phyloP scores from a whole-genome alignment of 2,888 invertebrate species.

The Myathropa florea region DNA sequence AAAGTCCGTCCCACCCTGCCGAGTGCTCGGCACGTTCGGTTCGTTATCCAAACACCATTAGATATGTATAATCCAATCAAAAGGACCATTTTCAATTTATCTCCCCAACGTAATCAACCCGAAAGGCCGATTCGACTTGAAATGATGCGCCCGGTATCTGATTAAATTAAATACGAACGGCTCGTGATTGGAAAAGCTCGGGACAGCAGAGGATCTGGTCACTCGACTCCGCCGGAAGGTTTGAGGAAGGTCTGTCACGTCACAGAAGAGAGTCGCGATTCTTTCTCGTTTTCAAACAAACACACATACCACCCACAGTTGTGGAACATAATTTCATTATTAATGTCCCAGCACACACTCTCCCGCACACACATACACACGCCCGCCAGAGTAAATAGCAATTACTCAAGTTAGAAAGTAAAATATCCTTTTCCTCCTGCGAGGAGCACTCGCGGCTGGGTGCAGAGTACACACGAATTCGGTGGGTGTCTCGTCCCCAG shows the following conservation, averaged over 20 bases:
- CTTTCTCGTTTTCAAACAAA: background rate
- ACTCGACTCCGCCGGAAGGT: background rate
- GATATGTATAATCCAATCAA: slow-evolving; percentile 34
- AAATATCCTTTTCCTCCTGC: slow-evolving; percentile 13
- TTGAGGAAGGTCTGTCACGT: background rate
- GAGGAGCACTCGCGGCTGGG: background rate
- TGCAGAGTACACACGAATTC: slow-evolving; percentile 38
- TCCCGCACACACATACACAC: background rate
- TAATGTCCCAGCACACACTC: background rate
- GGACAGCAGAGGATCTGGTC: background rate
- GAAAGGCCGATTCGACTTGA: background rate
- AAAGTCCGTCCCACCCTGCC: background rate
- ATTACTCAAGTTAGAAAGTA: slow-evolving; percentile 46
- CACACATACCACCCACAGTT: background rate
- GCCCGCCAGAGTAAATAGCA: slow-evolving; percentile 18
- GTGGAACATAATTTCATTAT: slow-evolving; percentile 24
- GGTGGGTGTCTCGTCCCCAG: background rate
- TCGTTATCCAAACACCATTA: slow-evolving; percentile 14
- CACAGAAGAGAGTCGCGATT: background rate
- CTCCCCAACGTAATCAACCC: slow-evolving; percentile 11
- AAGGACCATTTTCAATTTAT: slow-evolving; percentile 8
- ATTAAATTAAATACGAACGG: slow-evolving; percentile 4
- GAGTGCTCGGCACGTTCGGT: background rate
- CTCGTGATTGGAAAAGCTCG: slow-evolving; percentile 1
- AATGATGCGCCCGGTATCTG: background rate